Evolutionary conservation across 2,797 vertebrate species (phyloP), one percentile per base, ranked within the genome.

Genomic region (Oreochromis grahami): DNA sequence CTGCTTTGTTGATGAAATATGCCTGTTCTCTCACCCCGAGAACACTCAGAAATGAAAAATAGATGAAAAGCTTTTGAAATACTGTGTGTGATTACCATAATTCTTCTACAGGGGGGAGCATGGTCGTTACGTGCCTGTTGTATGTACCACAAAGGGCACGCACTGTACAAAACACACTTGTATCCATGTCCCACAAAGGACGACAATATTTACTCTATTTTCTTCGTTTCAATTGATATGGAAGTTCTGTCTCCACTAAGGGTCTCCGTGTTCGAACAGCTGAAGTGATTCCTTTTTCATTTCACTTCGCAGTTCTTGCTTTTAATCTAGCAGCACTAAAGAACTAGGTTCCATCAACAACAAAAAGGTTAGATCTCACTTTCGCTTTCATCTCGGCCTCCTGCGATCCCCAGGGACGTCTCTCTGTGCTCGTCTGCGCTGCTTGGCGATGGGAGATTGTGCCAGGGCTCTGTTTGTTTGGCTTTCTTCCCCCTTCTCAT

Each of bases 371-470:
- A 95, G 93, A 95, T 95, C 94, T 95, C 50, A 60, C 90, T 95
- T 95, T 95, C 93, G 79, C 93, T 96, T 96, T 96, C 95, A 96
- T 96, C 95, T 95, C 70, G 53, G 88, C 90, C 90, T 91, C 92
- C 92, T 89, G 88, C 87, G 32, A 90, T 94, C 95, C 94, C 94
- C 48, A 8, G 91, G 90, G 95, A 94, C 45, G 53, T 60, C 88
- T 90, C 90, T 89, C 90, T 87, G 86, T 60, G 90, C 90, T 93
- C 79, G 89, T 92, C 93, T 92, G 89, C 89, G 32, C 87, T 83
- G 91, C 93, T 93, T 89, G 93, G 91, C 76, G 78, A 94, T 88
- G 88, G 92, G 93, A 94, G 94, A 91, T 93, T 94, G 94, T 90
- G 92, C 92, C 94, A 94, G 91, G 88, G 82, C 90, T 90, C 92